These are phyloP conservation scores for Linhomoeus sp. DNA, from an alignment of 2,888 invertebrate species.

Conservation along the genomic window DNA sequence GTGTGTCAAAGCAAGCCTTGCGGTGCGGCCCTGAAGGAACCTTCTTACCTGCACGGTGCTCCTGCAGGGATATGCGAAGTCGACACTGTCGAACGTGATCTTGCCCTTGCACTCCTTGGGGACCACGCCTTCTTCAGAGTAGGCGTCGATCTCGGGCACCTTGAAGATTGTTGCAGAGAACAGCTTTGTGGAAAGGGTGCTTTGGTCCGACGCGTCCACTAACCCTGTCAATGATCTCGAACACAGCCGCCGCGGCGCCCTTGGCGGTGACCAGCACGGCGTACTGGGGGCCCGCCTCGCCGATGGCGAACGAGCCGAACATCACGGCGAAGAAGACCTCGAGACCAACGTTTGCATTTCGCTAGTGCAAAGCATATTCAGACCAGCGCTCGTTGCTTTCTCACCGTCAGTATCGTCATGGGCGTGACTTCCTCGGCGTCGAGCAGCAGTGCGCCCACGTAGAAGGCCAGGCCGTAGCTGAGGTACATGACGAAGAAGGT, in stretches of 20 bases:
- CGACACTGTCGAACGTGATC: conserved; percentile 44
- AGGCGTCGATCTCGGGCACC: conserved; percentile 31
- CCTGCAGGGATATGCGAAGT: conserved; percentile 40
- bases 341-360: no score
- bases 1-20: no score
- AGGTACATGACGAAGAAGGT: conserved; percentile 27
- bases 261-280: conserved; percentile 56
- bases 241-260: conserved; percentile 45
- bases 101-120: conserved; percentile 40
- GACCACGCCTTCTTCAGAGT: conserved; percentile 35
- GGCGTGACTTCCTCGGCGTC: not conserved
- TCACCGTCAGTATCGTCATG: no score
- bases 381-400: not conserved
- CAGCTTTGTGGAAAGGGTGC: no score
- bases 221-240: conserved; percentile 30
- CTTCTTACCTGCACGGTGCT: conserved; percentile 28
- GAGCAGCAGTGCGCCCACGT: conserved; percentile 3
- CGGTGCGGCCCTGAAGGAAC: no score
- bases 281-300: conserved; percentile 58
- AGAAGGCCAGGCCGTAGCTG: conserved; percentile 22
- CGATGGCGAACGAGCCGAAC: conserved; percentile 38
- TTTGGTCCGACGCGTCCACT: conserved; percentile 4
- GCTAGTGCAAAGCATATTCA: no score
- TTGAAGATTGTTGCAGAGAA: conserved; percentile 13
- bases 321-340: conserved; percentile 30